phyloP scores from a whole-genome alignment of 2,113 vertebrate species.

The Orycteropus afer region DNA sequence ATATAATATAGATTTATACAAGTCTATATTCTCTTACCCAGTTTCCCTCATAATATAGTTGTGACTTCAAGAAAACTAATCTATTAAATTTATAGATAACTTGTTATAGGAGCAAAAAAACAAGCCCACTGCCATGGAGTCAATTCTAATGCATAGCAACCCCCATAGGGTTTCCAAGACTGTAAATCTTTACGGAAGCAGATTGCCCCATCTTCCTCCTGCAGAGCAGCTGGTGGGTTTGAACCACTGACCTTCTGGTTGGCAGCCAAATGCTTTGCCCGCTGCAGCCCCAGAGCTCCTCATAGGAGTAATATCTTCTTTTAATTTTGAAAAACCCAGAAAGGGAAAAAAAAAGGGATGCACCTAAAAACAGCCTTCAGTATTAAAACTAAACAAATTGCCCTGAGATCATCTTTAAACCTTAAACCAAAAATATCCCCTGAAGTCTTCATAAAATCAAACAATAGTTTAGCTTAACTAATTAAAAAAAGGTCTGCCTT shows the following conservation, averaged over 20 bases:
- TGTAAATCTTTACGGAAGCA: too few species aligned
- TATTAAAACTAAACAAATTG: constrained; percentile 65
- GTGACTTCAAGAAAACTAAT: constrained; percentile 59
- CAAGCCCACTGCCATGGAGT: too few species aligned
- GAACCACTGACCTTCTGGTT: too few species aligned
- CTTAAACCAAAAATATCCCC: not conserved
- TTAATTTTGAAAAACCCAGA: constrained; percentile 38
- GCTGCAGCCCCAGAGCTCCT: too few species aligned
- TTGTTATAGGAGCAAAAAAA: not conserved
- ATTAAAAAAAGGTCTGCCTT: not conserved
- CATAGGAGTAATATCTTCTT: not conserved
- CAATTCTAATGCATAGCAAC: too few species aligned
- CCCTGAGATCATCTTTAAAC: not conserved
- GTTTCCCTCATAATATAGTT: constrained; percentile 20
- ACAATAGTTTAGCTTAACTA: not conserved
- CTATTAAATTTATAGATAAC: constrained; percentile 26
- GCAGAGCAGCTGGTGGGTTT: too few species aligned
- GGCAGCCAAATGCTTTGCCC: too few species aligned
- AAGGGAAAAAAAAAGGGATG: not conserved
- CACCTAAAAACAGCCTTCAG: constrained; percentile 35
- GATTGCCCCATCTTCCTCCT: too few species aligned
- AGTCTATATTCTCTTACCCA: not conserved
- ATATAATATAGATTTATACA: not conserved
- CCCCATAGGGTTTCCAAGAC: too few species aligned
- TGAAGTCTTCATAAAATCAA: not conserved